phyloP scores from a whole-genome alignment of 1,140 invertebrate species.

The Mamestra configurata region DNA sequence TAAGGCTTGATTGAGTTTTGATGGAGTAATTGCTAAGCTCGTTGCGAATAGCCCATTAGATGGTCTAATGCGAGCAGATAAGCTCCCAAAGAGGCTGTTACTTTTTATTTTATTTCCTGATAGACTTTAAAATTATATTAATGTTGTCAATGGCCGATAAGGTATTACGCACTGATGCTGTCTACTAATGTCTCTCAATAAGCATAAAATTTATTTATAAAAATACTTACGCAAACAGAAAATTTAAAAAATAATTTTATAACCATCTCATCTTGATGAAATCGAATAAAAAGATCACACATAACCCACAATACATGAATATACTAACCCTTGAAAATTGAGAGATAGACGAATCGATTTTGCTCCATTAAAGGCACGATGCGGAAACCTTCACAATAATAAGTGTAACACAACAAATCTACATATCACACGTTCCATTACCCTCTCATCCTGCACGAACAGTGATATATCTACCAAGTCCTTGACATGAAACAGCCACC shows the following conservation, averaged over 20 bases:
- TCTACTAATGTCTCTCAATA: not conserved
- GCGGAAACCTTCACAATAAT: slow-evolving; percentile 66
- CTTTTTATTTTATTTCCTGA: slow-evolving; percentile 32
- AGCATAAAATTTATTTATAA: not conserved
- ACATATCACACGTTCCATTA: slow-evolving; percentile 78
- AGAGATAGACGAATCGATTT: slow-evolving; percentile 67
- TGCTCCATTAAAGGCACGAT: slow-evolving; percentile 62
- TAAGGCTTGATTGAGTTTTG: slow-evolving; percentile 9
- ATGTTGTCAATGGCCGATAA: not conserved
- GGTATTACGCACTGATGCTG: not conserved
- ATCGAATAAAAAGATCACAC: slow-evolving; percentile 9
- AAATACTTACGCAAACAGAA: not conserved
- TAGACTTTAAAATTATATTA: slow-evolving; percentile 34
- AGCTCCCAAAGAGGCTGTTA: slow-evolving; percentile 9
- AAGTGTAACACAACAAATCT: slow-evolving; percentile 68
- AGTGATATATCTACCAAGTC: slow-evolving; percentile 15
- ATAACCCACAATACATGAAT: slow-evolving; percentile 4
- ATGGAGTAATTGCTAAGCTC: slow-evolving; percentile 34
- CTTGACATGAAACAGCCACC: not conserved
- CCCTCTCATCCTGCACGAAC: slow-evolving; percentile 55
- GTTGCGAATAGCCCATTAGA: slow-evolving; percentile 20
- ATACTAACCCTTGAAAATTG: slow-evolving; percentile 36
- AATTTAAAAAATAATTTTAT: not conserved
- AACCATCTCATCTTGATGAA: not conserved
- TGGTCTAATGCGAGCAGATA: slow-evolving; percentile 24